Base-by-base conservation (phyloP, 2,888 invertebrate species). In the Trachelus iudaicus region DNA sequence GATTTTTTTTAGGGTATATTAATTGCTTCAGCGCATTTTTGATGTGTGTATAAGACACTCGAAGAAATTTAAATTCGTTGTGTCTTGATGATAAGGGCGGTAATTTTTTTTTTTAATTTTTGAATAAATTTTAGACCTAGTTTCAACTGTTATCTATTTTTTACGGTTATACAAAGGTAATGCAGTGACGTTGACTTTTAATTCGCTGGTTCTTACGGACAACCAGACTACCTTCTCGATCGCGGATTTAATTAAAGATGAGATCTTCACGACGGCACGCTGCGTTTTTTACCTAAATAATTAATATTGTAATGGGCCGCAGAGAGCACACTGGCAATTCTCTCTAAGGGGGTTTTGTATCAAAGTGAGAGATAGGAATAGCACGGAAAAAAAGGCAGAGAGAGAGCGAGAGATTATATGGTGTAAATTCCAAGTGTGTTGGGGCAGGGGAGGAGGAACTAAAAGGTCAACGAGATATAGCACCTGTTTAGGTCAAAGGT, bases 241-340 rank as follows among this genome's bases (percentile, higher is more conserved):
- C 83, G 86, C 84, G 86, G 87, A 87, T 89, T 88, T 89, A 88
- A 89, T 89, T 89, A 88, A 89, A 88, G 89, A 88, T 89, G 87
- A 85, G 85, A 89, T 87, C 88, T 87, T 81, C 84, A 83, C 82
- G 83, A 84, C 86, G 85, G 85, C 85, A 85, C 83, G 85, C 84
- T 84, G 86, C 84, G 83, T 86, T 88, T 88, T 87, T 86, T 86
- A 86, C 85, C 82, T 85, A 88, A 88, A 87, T 88, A 89, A 89
- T 88, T 88, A 87, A 88, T 87, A 87, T 86, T 86, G 86, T 87
- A 88, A 88, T 87, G 84, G 84, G 81, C 83, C 83, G 83, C 81
- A 79, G 78, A 83, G 81, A 82, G 79, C 11, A 40, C 73, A 69
- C 31, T 30, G 71, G 56, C 34, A 71, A 31, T 71, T 71, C 71